Base-by-base conservation (phyloP, 2,797 vertebrate genomes). In the Enteromius thamalakanensis region DNA sequence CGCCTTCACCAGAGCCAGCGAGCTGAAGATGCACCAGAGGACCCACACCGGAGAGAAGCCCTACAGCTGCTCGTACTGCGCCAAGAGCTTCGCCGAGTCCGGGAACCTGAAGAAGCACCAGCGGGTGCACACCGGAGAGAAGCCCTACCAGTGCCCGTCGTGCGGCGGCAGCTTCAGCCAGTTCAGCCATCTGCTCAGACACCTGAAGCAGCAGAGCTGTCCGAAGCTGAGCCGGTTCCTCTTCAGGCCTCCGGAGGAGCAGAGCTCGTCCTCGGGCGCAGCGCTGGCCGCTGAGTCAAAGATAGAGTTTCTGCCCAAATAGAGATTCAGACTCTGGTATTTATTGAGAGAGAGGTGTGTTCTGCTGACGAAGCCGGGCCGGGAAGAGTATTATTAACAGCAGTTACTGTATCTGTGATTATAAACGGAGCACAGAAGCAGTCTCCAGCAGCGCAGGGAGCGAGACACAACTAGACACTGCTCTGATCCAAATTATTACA, bases 21-120 rank as follows among this genome's bases (percentile, higher is more conserved):
- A 93, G 78, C 88, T 93, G 85, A 83, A 76, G 47, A 84, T 91
- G 70, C 93, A 94, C 75, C 90, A 91, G 68, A 90, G 88, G 81
- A 91, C 88, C 81, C 92, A 94, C 86, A 93, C 89, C 6, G 88
- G 86, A 83, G 72, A 87, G 0, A 91, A 80, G 11, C 83, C 83
- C 2, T 67, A 76, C 49, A 53, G 17, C 0, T 82, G 81, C 58
- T 55, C 81, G 3, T 37, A 92, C 79, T 93, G 92, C 1, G 84
- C 79, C 0, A 88, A 89, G 83, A 90, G 89, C 76, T 93, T 93
- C 42, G 26, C 80, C 17, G 92, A 89, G 84, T 90, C 92, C 64
- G 88, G 92, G 83, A 91, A 92, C 53, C 85, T 91, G 6, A 87
- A 93, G 80, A 88, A 47, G 68, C 92, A 91, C 86, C 45, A 91